Percentiles rank a stretch among this genome's conserved stretches.
These are phyloP conservation scores for Ryuthela nishihirai DNA, from an alignment of 2,888 invertebrate genomes.

Conservation along the genomic window DNA sequence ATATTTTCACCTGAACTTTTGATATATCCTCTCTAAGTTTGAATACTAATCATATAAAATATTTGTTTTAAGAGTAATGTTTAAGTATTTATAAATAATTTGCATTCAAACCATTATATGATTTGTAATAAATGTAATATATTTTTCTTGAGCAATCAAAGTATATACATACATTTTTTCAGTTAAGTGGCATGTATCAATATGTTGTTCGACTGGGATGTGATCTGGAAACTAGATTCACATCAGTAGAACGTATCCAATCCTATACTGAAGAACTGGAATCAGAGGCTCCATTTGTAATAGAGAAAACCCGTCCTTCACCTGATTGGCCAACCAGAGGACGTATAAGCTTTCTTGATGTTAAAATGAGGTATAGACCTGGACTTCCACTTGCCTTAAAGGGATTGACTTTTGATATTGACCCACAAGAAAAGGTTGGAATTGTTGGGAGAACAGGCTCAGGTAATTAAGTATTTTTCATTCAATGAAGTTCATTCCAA, in stretches of 20 bases:
- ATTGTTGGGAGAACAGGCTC: conserved; percentile 58
- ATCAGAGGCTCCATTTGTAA: conserved; percentile 47
- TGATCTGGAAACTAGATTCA: conserved; percentile 55
- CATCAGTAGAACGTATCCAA: conserved; percentile 55
- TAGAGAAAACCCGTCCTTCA: conserved; percentile 47
- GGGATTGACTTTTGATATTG: conserved; percentile 57
- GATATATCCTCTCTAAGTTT: no score
- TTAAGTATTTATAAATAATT: no score
- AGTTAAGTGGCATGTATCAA: conserved; percentile 60
- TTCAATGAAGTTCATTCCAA: no score
- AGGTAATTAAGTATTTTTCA: conserved; percentile 47
- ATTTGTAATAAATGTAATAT: not conserved
- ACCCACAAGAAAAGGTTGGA: conserved; percentile 60
- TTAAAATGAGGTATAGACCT: conserved; percentile 55
- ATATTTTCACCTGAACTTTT: no score
- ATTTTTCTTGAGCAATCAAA: not conserved
- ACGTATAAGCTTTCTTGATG: conserved; percentile 55
- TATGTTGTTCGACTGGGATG: conserved; percentile 55
- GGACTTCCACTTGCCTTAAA: conserved; percentile 56
- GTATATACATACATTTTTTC: conserved; percentile 42
- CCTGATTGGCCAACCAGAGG: conserved; percentile 57
- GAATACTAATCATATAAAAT: not conserved
- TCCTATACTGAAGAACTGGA: conserved; percentile 46
- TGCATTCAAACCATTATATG: no score
- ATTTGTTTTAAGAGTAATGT: not conserved